Evolutionary conservation across 2,888 invertebrate genomes (phyloP).

Genomic region (Cecidostiba fungosa): DNA sequence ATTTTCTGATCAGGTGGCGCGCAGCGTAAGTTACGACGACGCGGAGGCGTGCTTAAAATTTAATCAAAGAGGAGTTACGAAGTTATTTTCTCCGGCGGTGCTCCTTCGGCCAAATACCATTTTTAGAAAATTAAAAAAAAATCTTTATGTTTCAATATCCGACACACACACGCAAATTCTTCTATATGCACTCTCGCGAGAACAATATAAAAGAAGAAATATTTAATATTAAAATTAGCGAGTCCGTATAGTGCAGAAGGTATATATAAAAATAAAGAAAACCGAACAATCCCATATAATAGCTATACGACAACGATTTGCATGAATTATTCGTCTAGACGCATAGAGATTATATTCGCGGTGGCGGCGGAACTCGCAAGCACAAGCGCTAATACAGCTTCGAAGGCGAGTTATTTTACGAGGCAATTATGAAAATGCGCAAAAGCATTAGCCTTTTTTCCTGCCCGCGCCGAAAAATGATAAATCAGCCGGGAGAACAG

Average conservation of each 20-base stretch:
- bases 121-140: conserved; percentile 1
- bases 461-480: conserved; percentile 37
- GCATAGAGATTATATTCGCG: conserved; percentile 5
- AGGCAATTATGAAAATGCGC: conserved; percentile 57
- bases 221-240: not conserved
- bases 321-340: conserved; percentile 62
- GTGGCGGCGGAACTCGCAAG: not conserved
- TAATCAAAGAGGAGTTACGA: conserved; percentile 6
- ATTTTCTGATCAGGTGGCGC: conserved; percentile 19
- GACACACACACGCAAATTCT: not conserved
- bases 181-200: not conserved
- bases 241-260: conserved; percentile 17
- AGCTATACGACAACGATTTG: conserved; percentile 28
- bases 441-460: conserved; percentile 45
- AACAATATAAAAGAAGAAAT: not conserved
- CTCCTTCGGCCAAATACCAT: not conserved
- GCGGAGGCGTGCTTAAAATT: not conserved
- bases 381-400: not conserved
- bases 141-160: not conserved
- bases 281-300: conserved; percentile 50
- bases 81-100: not conserved
- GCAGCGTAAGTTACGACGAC: not conserved
- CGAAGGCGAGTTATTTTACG: conserved; percentile 44
- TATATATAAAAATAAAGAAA: conserved; percentile 12
- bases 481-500: conserved; percentile 30